phyloP scores from a whole-genome alignment of 2,113 vertebrate species.

The Gnathonemus longibarbis region DNA sequence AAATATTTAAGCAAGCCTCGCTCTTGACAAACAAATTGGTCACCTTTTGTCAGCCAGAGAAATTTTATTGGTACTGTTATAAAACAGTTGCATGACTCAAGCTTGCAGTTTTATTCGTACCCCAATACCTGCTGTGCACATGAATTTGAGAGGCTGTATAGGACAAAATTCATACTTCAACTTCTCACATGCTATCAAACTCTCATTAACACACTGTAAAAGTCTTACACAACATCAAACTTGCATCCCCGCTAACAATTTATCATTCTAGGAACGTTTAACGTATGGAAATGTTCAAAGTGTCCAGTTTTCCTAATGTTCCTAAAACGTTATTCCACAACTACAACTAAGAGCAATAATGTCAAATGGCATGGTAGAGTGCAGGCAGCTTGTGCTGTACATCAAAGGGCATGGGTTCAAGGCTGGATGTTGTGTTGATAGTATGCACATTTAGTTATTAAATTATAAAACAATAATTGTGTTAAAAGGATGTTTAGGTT shows the following conservation, averaged over 20 bases:
- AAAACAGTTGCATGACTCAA: background rate
- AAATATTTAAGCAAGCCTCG: background rate
- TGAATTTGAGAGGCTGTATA: background rate
- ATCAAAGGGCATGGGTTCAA: background rate
- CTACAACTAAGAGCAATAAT: background rate
- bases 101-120: background rate
- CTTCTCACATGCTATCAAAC: background rate
- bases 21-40: background rate
- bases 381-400: background rate
- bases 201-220: background rate
- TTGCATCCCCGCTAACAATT: background rate
- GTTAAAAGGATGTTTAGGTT: too few species aligned
- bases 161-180: background rate
- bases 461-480: background rate
- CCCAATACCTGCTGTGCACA: background rate
- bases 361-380: background rate
- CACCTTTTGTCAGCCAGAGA: background rate
- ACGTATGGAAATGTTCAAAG: background rate
- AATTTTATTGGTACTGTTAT: background rate
- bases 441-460: background rate
- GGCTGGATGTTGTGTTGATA: background rate
- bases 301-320: background rate
- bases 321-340: background rate
- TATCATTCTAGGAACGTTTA: background rate
- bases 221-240: background rate